Evolutionary conservation across 2,113 vertebrate species (phyloP), one percentile per base, ranked within the genome.

Genomic region (Corythoichthys intestinalis): DNA sequence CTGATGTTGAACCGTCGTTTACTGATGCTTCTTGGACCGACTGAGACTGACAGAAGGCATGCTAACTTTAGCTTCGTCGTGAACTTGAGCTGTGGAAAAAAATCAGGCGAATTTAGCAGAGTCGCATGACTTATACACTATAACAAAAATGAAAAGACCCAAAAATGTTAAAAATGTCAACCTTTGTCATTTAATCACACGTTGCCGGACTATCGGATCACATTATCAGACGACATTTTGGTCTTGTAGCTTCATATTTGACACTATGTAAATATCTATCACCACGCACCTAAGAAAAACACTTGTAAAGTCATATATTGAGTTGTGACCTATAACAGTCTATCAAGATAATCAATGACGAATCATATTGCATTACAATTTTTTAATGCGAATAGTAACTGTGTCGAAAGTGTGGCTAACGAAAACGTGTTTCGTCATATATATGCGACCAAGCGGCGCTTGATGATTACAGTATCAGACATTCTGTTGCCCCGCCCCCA

Each of bases 41-140:
- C 63, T 72, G 46, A 8, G 58, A 9, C 59, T 65, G 37, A 71
- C 70, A 80, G 75, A 74, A 76, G 73, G 61, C 86, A 84, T 88
- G 68, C 77, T 79, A 77, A 37, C 65, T 13, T 47, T 48, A 74
- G 60, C 70, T 35, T 61, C 49, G 20, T 20, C 4, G 20, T 58
- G 9, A 68, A 9, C 13, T 12, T 47, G 12, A 39, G 46, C 44
- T 3, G 2, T 1, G 9, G 9, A 44, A 38, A 57, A 71, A 67
- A 39, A 14, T 35, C 12, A 0, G 17, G 28, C 34, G 13, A 59
- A 56, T 61, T 39, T 20, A 14, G 60, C 34, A 3, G 58, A 58
- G 10, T 1, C 12, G 15, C 28, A 15, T 13, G 54, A 15, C 28
- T 12, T 65, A 11, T 14, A 58, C 34, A 58, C 13, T 46, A 63